phyloP scores from a whole-genome alignment of 2,113 vertebrate genomes.

The Alces alces region DNA sequence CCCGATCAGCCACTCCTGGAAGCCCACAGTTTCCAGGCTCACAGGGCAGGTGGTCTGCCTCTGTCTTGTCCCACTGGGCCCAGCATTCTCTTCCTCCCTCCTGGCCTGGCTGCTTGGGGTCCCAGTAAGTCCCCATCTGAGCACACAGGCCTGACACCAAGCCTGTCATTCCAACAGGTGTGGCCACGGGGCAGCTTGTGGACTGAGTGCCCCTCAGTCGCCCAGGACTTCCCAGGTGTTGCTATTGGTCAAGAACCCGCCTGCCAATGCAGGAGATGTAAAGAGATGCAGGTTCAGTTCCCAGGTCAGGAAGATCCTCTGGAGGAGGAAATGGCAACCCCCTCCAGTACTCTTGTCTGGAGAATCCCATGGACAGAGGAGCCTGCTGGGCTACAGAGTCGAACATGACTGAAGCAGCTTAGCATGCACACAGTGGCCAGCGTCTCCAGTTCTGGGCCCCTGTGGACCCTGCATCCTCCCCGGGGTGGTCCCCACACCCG shows the following conservation, averaged over 20 bases:
- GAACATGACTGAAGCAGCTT: accelerated
- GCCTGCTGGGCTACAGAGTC: not conserved
- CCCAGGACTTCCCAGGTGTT: not conserved
- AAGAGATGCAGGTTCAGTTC: not conserved
- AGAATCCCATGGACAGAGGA: not conserved
- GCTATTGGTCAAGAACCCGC: not conserved
- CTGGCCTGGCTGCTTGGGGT: not conserved
- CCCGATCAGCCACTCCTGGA: not conserved
- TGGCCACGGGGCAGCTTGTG: accelerated
- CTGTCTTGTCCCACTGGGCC: not conserved
- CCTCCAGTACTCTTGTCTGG: not conserved
- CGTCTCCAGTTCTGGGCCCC: too few relatives aligned
- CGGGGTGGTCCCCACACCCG: accelerated
- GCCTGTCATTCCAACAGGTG: accelerated
- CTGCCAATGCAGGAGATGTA: not conserved
- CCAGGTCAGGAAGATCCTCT: not conserved
- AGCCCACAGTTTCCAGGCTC: accelerated
- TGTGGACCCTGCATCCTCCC: accelerated
- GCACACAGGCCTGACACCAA: not conserved
- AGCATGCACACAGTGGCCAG: not conserved
- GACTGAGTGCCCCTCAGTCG: accelerated
- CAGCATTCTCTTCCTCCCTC: not conserved
- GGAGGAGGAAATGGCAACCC: not conserved
- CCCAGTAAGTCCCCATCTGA: not conserved
- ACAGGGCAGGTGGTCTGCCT: too few relatives aligned